Evolutionary conservation across 2,113 vertebrate genomes (phyloP), one percentile per base, ranked within the genome.

Genomic region (Mugil cephalus): DNA sequence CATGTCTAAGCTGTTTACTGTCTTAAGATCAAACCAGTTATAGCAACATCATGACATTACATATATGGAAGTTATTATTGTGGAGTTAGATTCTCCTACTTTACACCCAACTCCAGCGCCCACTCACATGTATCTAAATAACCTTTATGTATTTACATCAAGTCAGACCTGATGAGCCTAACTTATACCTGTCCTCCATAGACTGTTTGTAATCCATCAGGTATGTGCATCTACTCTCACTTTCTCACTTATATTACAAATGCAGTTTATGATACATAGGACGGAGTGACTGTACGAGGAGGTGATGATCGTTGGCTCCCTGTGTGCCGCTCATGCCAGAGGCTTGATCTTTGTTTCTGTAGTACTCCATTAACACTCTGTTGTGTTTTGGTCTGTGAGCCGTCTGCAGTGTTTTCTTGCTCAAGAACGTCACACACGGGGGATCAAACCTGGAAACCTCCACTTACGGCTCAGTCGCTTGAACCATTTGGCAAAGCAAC

Each of bases 401-500:
- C 77, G 74, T 79, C 63, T 80, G 65, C 76, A 54, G 54, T 43
- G 66, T 70, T 30, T 30, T 30, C 55, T 51, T 56, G 66, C 59
- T 87, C 78, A 79, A 88, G 82, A 69, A 74, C 65, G 21, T 60
- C 52, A 46, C 60, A 66, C 67, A 50, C 21, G n/a, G 34, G 48
- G 36, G 71, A 77, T 65, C 69, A 81, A 88, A 89, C 80, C 43
- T 68, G 82, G 74, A 80, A 80, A 62, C 76, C 76, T 85, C 70
- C 73, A 73, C 63, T 86, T 82, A 62, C 85, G 79, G 70, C 47
- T 39, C 38, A 63, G 53, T 76, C 79, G 62, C 63, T 30, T 34
- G 7, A 80, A 51, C 39, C 43, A 77, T 79, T 70, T 66, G 59
- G 62, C 55, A 51, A 34, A 30, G 55, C 54, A 77, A 47, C 18